Base-by-base conservation (phyloP, 1,140 invertebrate genomes). In the Caenorhabditis latens region DNA sequence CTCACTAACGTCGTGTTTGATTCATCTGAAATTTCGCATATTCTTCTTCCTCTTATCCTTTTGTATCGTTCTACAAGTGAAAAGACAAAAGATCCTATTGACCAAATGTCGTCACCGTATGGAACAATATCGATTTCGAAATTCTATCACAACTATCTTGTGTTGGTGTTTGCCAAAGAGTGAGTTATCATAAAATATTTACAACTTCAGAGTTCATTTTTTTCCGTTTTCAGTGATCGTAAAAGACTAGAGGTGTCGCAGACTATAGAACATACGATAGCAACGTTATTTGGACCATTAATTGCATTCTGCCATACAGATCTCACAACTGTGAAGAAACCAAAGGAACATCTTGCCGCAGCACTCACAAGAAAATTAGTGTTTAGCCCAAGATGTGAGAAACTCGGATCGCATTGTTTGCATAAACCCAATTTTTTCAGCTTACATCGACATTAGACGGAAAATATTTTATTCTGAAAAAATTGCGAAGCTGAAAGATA, bases 11-110 rank as follows among this genome's bases (percentile, higher is more conserved):
- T 75, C 1, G 67, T 75, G 0, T 75, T 75, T 46, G 42, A 75
- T 75, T 75, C 67, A 16, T 75, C 67, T 75, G 67, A 75, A 75
- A 75, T 75, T 48, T 75, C 67, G n/a, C 67, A 75, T 46, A 75
- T 75, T 46, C 42, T 75, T 46, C 16, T 75, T 0, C 67, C 67
- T n/a, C 24, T 75, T 40, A 75, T 75, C 3, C 67, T 75, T 46
- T 19, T 75, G 9, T 75, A 75, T 16, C 9, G 67, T 42, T 75
- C 67, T 2, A 75, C 67, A 1, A 75, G 67, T 46, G 67, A 75
- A n/a, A 43, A 75, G 5, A 48, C 67, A 75, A 75, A 75, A 75
- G 67, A 75, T 75, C 67, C 67, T 4, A 75, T 75, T 8, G 24
- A 24, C 24, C 21, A 75, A 46, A 75, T 75, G 43, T 75, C 67